Evolutionary conservation across 1,140 invertebrate species (phyloP).

Genomic region (Penaeus vannamei): DNA sequence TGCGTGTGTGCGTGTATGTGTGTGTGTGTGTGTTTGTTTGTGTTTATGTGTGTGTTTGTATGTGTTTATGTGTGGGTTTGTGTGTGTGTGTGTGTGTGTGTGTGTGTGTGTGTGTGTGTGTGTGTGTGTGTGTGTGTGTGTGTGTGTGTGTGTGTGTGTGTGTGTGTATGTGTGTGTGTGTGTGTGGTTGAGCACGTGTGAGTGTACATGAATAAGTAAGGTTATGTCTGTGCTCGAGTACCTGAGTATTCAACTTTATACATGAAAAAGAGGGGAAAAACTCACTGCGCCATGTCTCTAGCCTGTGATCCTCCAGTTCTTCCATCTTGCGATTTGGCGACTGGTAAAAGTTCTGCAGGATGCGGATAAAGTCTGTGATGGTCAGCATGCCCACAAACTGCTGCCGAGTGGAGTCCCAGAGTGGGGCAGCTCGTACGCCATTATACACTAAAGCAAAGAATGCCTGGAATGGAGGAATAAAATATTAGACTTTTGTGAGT

Average conservation of each 20-base stretch:
- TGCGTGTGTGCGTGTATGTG: no score
- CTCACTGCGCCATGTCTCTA: slow-evolving; percentile 93
- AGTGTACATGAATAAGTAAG: no score
- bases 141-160: no score
- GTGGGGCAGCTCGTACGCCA: slow-evolving; percentile 95
- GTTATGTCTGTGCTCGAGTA: not conserved
- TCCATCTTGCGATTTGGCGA: slow-evolving; percentile 92
- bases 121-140: no score
- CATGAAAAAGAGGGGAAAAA: not conserved
- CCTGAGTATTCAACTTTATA: not conserved
- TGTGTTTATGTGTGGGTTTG: no score
- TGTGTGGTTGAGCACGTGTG: no score
- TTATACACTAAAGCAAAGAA: slow-evolving; percentile 99
- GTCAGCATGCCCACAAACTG: slow-evolving; percentile 98
- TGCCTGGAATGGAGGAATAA: slow-evolving; percentile 76
- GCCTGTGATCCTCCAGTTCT: slow-evolving; percentile 97
- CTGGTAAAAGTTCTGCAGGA: slow-evolving; percentile 94
- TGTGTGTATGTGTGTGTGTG: no score
- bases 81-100: no score
- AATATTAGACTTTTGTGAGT: no score
- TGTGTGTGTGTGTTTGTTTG: no score
- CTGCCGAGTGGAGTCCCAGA: slow-evolving; percentile 95
- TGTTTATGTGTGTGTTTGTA: no score
- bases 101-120: no score
- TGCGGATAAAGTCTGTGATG: slow-evolving; percentile 99